Conservation (phyloP, 2,888 invertebrate genomes). For the Tetranychus piercei region DNA sequence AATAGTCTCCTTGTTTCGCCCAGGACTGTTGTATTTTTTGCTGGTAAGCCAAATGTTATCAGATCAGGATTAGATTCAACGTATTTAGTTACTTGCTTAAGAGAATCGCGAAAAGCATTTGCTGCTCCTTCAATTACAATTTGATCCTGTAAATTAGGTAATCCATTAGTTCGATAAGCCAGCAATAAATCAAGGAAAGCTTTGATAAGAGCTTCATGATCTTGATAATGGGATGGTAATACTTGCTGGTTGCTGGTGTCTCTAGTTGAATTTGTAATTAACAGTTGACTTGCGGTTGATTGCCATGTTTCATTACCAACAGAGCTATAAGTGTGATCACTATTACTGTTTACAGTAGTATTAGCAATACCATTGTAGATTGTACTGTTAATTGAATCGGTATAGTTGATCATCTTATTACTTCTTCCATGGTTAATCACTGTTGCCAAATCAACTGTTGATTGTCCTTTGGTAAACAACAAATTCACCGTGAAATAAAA, state of each 20-base stretch:
- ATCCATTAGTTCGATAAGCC: neutral
- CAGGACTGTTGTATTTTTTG: neutral
- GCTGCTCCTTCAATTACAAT: neutral
- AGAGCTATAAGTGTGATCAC: too few species aligned
- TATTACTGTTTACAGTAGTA: too few species aligned
- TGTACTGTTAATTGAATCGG: too few species aligned
- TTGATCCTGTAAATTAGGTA: neutral
- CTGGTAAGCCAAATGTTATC: neutral
- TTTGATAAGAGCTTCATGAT: neutral
- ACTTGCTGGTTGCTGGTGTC: neutral
- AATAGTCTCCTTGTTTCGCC: neutral
- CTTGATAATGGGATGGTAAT: neutral
- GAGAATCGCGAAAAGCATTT: neutral
- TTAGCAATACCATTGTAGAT: too few species aligned
- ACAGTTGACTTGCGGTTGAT: too few species aligned
- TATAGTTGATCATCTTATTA: neutral
- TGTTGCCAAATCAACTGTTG: neutral
- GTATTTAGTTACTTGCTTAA: neutral
- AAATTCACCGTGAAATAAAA: neutral
- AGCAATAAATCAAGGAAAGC: neutral
- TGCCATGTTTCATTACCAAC: too few species aligned
- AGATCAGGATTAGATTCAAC: neutral
- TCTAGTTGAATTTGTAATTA: neutral
- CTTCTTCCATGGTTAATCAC: neutral
- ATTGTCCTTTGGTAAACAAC: neutral